phyloP scores from a whole-genome alignment of 2,113 vertebrate genomes.

The Megalops atlanticus region DNA sequence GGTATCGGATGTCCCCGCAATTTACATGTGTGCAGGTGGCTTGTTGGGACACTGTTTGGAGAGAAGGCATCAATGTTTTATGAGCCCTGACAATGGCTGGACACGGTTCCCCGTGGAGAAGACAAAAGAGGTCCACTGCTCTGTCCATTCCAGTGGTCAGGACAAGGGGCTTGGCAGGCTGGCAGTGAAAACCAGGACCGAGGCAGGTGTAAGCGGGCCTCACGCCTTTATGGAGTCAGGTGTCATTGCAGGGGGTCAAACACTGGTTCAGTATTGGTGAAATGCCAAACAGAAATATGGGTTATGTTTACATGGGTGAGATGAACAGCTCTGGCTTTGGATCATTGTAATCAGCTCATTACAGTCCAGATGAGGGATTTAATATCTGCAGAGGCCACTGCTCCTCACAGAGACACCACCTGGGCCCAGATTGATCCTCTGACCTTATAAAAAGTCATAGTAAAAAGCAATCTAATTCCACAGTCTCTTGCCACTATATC shows the following conservation, averaged over 20 bases:
- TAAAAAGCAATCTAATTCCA: neutral
- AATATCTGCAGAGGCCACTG: neutral
- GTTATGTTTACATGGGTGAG: neutral
- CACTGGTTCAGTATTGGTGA: neutral
- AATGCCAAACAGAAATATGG: neutral
- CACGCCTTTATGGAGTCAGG: neutral
- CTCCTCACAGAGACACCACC: neutral
- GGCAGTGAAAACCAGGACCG: neutral
- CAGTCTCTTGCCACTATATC: neutral
- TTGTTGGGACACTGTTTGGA: conserved; percentile 69
- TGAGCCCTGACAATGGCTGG: conserved; percentile 38
- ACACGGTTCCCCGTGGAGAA: conserved; percentile 37
- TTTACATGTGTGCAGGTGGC: conserved; percentile 72
- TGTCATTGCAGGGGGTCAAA: neutral
- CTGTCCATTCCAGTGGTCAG: neutral
- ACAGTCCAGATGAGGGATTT: neutral
- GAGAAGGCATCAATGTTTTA: conserved; percentile 69
- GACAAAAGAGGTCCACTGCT: conserved; percentile 32
- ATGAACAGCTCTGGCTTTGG: neutral
- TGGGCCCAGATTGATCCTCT: no score
- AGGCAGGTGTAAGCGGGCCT: neutral
- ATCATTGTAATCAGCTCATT: neutral
- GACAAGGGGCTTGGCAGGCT: neutral
- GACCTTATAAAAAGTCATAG: no score
- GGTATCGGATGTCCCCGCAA: conserved; percentile 78